These are phyloP conservation scores for Hydrotaea diabolus DNA, from an alignment of 2,888 invertebrate genomes.

Conservation along the genomic window DNA sequence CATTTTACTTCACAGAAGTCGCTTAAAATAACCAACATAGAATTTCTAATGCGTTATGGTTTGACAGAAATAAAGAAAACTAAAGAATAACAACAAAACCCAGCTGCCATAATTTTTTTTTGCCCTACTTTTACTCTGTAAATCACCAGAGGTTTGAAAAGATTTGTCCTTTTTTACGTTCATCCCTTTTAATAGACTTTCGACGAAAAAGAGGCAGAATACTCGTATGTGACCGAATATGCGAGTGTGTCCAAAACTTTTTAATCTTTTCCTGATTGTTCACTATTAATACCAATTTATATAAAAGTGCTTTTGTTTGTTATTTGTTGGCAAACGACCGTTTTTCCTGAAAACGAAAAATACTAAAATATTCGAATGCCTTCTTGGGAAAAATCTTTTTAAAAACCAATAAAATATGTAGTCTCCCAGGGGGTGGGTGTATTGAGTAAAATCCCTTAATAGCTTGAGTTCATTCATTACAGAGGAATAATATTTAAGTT, in stretches of 20 bases:
- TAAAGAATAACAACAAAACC: no score
- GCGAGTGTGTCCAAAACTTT: not conserved
- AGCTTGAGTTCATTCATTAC: no score
- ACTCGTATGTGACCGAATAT: not conserved
- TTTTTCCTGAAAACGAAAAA: not conserved
- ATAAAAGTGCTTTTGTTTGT: not conserved
- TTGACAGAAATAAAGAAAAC: not conserved
- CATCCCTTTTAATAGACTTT: constrained; percentile 6
- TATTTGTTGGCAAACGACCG: not conserved
- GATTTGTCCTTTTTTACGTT: no score
- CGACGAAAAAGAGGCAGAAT: not conserved
- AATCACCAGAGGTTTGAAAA: no score
- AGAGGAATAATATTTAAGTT: not conserved
- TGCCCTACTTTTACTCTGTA: not conserved
- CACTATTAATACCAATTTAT: not conserved
- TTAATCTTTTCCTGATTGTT: constrained; percentile 3
- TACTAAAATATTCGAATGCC: not conserved
- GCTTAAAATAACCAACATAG: not conserved
- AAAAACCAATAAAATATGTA: not conserved
- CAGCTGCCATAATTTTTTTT: not conserved
- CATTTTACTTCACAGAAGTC: not conserved
- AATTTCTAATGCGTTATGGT: not conserved
- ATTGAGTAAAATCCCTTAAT: no score
- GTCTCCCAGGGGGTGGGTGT: not conserved
- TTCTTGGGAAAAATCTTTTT: not conserved